Evolutionary conservation across 2,113 vertebrate genomes (phyloP).

Genomic region (Apus apus): DNA sequence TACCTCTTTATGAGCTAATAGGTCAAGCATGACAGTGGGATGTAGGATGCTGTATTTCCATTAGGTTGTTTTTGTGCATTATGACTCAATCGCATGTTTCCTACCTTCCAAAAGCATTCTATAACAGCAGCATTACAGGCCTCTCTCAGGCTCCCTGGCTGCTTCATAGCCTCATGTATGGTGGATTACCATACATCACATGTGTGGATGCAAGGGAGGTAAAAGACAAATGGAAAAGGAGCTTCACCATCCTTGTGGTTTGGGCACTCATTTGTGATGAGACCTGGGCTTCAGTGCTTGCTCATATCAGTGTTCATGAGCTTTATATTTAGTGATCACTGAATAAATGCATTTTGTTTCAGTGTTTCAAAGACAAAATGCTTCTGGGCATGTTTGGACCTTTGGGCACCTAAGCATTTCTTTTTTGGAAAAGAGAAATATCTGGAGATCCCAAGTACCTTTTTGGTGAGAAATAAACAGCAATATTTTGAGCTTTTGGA

Average conservation of each 20-base stretch:
- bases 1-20: not conserved
- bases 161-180: not conserved
- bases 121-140: not conserved
- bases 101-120: not conserved
- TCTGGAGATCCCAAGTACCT: not conserved
- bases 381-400: not conserved
- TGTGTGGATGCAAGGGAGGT: fast-evolving
- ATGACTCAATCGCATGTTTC: not conserved
- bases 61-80: not conserved
- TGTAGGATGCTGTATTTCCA: not conserved
- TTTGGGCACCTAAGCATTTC: not conserved
- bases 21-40: not conserved
- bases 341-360: not conserved
- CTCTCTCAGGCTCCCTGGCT: not conserved
- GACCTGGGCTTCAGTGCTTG: not conserved
- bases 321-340: not conserved
- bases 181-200: not conserved
- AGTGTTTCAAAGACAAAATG: not conserved
- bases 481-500: not conserved
- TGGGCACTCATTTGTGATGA: not conserved
- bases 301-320: not conserved
- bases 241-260: not conserved
- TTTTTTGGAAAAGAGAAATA: not conserved
- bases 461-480: not conserved
- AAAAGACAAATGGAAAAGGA: not conserved